Evolutionary conservation across 2,797 vertebrate species (phyloP), one percentile per base, ranked within the genome.

Genomic region (Semotilus atromaculatus): DNA sequence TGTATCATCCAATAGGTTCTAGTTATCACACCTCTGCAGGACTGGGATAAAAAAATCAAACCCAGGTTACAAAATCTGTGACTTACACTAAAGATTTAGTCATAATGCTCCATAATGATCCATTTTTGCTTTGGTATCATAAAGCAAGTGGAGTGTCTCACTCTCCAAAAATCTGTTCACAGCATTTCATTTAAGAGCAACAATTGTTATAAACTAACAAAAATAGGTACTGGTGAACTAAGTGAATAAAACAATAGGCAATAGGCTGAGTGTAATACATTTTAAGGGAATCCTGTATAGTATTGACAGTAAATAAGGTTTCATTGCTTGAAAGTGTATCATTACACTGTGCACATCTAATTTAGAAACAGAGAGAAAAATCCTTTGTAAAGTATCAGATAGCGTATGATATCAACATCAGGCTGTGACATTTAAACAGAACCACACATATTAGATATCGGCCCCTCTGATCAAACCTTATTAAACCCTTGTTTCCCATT

Each of bases 1-100:
- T 66, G 23, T 43, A 11, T 81, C 29, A 55, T 66, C 74, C 74
- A 70, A 70, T 3, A 64, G 29, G n/a, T 45, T 78, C 7, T 64
- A 62, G n/a, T 83, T 86, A 86, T 86, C 85, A 64, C 38, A 23
- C 18, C n/a, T 55, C 43, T 67, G 85, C 75, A 83, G 76, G 55
- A 74, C 48, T 58, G 62, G 21, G 21, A n/a, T n/a, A n/a, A n/a
- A 40, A 81, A 67, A 26, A 60, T 81, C 34, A 55, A 80, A 79
- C 83, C 68, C 75, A 79, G 23, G 34, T 79, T 45, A 55, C 16
- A 48, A 71, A 64, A 73, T 66, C 18, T 23, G 45, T 36, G 66
- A 80, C 36, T 62, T 29, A 60, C 36, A 51, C 73, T 53, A 34
- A 79, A 83, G 85, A 43, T 72, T 80, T 62, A 82, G 64, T 66